Evolutionary conservation across 1,140 invertebrate species (phyloP).

Genomic region (Pachyrhynchus sulphureomaculatus): DNA sequence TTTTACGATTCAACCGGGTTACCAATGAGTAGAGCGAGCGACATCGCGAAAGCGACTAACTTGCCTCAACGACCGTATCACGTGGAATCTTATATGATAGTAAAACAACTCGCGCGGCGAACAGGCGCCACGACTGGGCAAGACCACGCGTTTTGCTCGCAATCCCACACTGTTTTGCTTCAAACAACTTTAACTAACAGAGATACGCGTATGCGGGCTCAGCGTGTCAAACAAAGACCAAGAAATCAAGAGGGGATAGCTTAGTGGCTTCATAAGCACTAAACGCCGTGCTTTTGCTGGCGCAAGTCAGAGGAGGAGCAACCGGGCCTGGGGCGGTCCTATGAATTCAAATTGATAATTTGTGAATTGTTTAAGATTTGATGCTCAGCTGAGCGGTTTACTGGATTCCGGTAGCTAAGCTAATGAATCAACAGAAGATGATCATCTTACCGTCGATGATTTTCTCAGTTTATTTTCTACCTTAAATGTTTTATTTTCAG

Average conservation of each 20-base stretch:
- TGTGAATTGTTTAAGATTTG: constrained; percentile 52
- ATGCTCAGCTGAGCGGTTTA: constrained; percentile 48
- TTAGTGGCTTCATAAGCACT: constrained; percentile 33
- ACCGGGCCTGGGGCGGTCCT: constrained; percentile 39
- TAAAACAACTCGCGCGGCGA: constrained; percentile 48
- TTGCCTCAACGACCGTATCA: constrained; percentile 43
- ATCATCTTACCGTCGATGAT: constrained; percentile 13
- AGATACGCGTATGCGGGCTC: constrained; percentile 4
- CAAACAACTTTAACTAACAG: constrained; percentile 2
- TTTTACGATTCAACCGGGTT: constrained; percentile 34
- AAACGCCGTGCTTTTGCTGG: constrained; percentile 37
- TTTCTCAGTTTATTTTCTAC: constrained; percentile 6
- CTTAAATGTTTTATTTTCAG: background rate
- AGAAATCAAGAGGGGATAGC: constrained; percentile 41
- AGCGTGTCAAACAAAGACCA: constrained; percentile 35
- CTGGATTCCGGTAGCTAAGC: constrained; percentile 42
- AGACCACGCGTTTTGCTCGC: constrained; percentile 58
- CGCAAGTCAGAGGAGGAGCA: constrained; percentile 48
- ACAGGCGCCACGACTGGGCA: constrained; percentile 53
- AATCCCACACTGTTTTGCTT: constrained; percentile 29
- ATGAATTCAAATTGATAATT: constrained; percentile 51
- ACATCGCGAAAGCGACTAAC: constrained; percentile 39
- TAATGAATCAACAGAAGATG: constrained; percentile 42
- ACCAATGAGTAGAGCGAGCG: constrained; percentile 36
- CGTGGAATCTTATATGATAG: constrained; percentile 50